phyloP scores from a whole-genome alignment of 2,797 vertebrate genomes.

The Geotrypetes seraphini region DNA sequence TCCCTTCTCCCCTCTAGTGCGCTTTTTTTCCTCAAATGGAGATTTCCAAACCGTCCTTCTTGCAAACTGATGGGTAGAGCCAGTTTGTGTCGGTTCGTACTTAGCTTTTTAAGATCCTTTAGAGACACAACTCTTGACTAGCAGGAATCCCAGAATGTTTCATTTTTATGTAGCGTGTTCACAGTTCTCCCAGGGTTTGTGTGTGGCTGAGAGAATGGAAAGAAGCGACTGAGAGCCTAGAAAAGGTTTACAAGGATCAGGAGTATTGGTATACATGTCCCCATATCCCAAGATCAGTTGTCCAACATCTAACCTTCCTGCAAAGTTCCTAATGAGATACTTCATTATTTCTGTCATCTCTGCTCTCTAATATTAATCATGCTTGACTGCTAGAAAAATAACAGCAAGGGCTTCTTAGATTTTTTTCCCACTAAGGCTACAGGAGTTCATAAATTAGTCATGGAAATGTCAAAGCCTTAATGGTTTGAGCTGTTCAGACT shows the following conservation, averaged over 20 bases:
- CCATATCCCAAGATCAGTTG: neutral
- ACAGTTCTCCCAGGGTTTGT: too few species aligned
- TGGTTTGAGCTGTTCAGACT: neutral
- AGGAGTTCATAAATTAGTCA: slow-evolving; percentile 5
- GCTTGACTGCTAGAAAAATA: slow-evolving; percentile 1
- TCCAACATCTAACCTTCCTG: slow-evolving; percentile 4
- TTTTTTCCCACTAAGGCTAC: slow-evolving; percentile 2
- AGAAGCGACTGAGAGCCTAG: too few species aligned
- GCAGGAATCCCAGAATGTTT: too few species aligned
- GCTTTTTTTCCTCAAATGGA: neutral
- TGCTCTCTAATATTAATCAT: slow-evolving; percentile 12
- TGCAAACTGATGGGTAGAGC: slow-evolving; percentile 6
- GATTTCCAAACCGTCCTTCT: neutral
- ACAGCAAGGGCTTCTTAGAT: neutral
- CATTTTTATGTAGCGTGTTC: too few species aligned
- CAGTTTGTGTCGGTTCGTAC: neutral
- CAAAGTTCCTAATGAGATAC: slow-evolving; percentile 11
- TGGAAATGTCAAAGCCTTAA: neutral
- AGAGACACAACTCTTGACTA: neutral
- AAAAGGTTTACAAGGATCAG: too few species aligned
- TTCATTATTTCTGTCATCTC: slow-evolving; percentile 17
- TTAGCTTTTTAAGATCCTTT: neutral
- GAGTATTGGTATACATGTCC: neutral
- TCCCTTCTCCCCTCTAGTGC: neutral
- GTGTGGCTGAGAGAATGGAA: too few species aligned